Percentiles rank a stretch among this genome's conserved stretches.
phyloP scores from a whole-genome alignment of 2,888 invertebrate species.

The Heliconius sara region DNA sequence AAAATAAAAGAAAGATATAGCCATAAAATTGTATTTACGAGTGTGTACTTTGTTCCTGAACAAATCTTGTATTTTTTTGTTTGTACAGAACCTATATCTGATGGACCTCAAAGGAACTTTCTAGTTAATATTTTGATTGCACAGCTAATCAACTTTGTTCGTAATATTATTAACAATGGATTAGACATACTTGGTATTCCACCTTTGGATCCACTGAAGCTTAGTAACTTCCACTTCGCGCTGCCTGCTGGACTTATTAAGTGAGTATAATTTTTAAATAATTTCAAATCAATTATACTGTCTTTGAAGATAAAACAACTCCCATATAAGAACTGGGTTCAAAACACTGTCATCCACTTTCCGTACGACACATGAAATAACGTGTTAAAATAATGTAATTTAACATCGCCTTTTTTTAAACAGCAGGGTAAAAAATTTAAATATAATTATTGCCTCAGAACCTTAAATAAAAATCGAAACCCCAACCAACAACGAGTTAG shows the following conservation, averaged over 20 bases:
- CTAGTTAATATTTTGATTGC: conserved; percentile 63
- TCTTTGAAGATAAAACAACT: too few species aligned
- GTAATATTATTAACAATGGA: conserved; percentile 66
- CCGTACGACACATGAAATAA: background rate
- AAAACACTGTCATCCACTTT: background rate
- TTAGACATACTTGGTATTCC: conserved; percentile 62
- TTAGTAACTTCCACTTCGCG: conserved; percentile 58
- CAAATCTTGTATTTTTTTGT: background rate
- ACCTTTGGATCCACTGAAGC: conserved; percentile 65
- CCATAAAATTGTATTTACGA: too few species aligned
- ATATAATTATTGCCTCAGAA: too few species aligned
- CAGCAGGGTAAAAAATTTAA: too few species aligned
- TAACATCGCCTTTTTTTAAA: background rate
- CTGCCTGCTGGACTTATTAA: conserved; percentile 69
- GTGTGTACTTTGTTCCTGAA: background rate
- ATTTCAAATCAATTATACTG: background rate
- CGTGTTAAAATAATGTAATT: background rate
- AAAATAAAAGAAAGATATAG: too few species aligned
- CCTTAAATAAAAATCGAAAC: too few species aligned
- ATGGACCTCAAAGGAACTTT: conserved; percentile 51
- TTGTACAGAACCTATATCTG: conserved; percentile 39
- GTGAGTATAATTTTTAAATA: conserved; percentile 55
- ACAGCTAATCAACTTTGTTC: conserved; percentile 62
- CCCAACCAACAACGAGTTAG: background rate
- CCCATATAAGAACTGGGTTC: background rate